phyloP scores from a whole-genome alignment of 2,797 vertebrate genomes.

The Hemitrygon akajei region DNA sequence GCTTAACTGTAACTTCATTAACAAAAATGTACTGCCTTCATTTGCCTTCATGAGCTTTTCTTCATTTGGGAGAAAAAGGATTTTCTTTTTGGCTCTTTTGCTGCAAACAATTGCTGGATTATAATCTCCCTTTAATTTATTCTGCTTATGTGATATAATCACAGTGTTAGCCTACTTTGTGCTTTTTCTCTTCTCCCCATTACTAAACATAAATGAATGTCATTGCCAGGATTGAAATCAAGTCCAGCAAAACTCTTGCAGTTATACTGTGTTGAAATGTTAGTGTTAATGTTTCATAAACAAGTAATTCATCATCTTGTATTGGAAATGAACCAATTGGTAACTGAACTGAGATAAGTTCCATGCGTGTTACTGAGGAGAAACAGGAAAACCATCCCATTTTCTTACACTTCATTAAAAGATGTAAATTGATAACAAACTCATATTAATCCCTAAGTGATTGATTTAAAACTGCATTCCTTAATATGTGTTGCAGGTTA shows the following conservation, averaged over 20 bases:
- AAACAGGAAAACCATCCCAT: background rate
- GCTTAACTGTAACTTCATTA: slow-evolving; percentile 6
- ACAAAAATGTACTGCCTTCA: slow-evolving; percentile 33
- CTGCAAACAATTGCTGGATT: slow-evolving; percentile 18
- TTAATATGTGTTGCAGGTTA: background rate
- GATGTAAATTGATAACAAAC: slow-evolving; percentile 5
- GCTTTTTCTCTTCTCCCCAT: background rate
- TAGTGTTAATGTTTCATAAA: slow-evolving; percentile 3
- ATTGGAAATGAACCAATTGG: slow-evolving; percentile 29
- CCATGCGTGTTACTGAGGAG: background rate
- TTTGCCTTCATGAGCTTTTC: background rate
- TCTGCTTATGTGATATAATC: background rate
- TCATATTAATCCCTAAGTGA: background rate
- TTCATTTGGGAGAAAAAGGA: background rate
- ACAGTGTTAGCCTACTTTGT: background rate
- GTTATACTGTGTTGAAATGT: slow-evolving; percentile 18
- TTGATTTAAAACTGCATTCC: background rate
- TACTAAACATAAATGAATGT: background rate
- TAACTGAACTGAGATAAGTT: slow-evolving; percentile 13
- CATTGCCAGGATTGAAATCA: slow-evolving; percentile 15
- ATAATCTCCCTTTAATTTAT: background rate
- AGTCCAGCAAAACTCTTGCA: slow-evolving; percentile 7
- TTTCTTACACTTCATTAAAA: background rate
- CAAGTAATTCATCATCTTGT: slow-evolving; percentile 14
- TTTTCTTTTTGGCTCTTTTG: slow-evolving; percentile 2